These are phyloP conservation scores for Antrozous pallidus DNA, from an alignment of 2,797 vertebrate species.

Conservation along the genomic window DNA sequence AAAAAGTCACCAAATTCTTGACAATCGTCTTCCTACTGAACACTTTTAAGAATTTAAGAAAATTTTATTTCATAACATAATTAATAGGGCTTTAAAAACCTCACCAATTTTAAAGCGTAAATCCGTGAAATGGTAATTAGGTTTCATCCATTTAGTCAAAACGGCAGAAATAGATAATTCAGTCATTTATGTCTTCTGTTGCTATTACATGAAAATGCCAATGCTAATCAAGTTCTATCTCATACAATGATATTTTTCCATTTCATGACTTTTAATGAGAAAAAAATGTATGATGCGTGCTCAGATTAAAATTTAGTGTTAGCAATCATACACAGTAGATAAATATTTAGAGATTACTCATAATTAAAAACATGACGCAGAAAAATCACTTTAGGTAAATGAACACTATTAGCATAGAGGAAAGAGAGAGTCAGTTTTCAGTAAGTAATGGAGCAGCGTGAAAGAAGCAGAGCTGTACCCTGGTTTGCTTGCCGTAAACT, in stretches of 20 bases:
- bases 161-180: not conserved
- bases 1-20: conserved; percentile 10
- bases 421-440: not conserved
- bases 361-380: not conserved
- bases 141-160: not conserved
- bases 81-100: not conserved
- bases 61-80: conserved; percentile 1
- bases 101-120: conserved; percentile 18
- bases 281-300: not conserved
- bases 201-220: not conserved
- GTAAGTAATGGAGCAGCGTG: not conserved
- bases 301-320: not conserved
- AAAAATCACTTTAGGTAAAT: not conserved
- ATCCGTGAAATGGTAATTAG: not conserved
- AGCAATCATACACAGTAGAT: not conserved
- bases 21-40: not conserved
- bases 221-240: not conserved
- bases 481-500: conserved; percentile 95
- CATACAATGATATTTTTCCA: conserved; percentile 21
- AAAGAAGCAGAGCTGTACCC: conserved; percentile 80
- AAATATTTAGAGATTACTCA: conserved; percentile 2
- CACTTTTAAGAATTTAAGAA: not conserved
- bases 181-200: not conserved
- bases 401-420: not conserved
- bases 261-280: conserved; percentile 9